A percentile compares a stretch with the other conserved stretches of the same genome.
Evolutionary conservation across 2,888 invertebrate species (phyloP).

Genomic region (Calameuta pallipes): DNA sequence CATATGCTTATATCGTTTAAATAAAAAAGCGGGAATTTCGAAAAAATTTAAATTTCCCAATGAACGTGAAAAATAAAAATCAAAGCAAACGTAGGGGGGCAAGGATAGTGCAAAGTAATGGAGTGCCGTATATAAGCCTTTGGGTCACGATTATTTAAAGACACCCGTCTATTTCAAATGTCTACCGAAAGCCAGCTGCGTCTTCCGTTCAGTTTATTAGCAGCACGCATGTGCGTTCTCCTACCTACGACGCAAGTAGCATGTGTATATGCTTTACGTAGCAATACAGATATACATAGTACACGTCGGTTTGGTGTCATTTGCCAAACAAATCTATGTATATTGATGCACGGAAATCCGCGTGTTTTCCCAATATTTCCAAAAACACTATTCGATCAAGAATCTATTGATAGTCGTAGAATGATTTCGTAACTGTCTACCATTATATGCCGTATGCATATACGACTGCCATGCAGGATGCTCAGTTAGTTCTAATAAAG

Average conservation of each 20-base stretch:
- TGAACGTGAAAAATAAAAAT: not conserved
- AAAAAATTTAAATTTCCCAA: not conserved
- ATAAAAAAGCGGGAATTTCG: not conserved
- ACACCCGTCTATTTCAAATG: slow-evolving; percentile 64
- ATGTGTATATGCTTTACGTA: not conserved
- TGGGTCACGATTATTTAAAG: slow-evolving; percentile 67
- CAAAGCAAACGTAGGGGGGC: not conserved
- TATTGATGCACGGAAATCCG: not conserved
- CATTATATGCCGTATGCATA: not conserved
- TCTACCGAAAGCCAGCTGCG: slow-evolving; percentile 56
- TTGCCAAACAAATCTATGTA: not conserved
- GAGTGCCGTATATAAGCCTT: slow-evolving; percentile 50
- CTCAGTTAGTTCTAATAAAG: not conserved
- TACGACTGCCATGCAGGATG: not conserved
- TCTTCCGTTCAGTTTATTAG: slow-evolving; percentile 48
- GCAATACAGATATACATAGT: not conserved
- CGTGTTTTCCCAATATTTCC: not conserved
- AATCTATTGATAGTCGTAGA: not conserved
- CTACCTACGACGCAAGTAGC: not conserved
- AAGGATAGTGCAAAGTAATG: not conserved
- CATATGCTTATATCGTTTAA: not conserved
- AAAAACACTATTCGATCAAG: not conserved
- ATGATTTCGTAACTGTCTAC: not conserved
- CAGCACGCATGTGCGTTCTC: slow-evolving; percentile 1
- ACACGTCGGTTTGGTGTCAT: not conserved